These are phyloP conservation scores for Theocolax elegans DNA, from an alignment of 1,140 invertebrate species.

Conservation along the genomic window DNA sequence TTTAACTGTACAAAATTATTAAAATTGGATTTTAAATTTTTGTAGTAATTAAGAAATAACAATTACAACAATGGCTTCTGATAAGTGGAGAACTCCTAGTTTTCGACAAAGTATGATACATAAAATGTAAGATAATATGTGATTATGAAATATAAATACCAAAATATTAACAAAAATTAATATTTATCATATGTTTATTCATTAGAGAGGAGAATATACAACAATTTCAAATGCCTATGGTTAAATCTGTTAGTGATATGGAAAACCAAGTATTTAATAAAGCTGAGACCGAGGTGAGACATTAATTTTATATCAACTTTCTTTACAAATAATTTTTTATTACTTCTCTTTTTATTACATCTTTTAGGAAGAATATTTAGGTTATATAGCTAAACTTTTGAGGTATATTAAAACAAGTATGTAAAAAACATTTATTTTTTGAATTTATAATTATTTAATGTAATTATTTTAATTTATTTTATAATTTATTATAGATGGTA, in stretches of 20 bases:
- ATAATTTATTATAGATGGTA: not conserved
- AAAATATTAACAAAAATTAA: no score
- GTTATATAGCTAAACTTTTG: slow-evolving; percentile 87
- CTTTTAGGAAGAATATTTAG: slow-evolving; percentile 84
- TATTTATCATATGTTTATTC: slow-evolving; percentile 39
- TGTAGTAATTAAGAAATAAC: no score
- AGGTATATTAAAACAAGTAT: slow-evolving; percentile 88
- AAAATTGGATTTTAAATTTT: no score
- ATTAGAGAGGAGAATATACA: slow-evolving; percentile 90
- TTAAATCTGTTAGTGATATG: slow-evolving; percentile 88
- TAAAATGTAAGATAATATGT: slow-evolving; percentile 86
- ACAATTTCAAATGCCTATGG: slow-evolving; percentile 80
- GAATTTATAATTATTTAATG: not conserved
- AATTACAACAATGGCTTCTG: slow-evolving; percentile 54
- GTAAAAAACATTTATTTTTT: slow-evolving; percentile 39
- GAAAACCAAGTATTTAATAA: slow-evolving; percentile 93
- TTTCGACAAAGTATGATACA: slow-evolving; percentile 81
- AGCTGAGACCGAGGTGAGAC: slow-evolving; percentile 79
- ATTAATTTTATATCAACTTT: no score
- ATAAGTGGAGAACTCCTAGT: slow-evolving; percentile 74
- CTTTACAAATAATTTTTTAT: slow-evolving; percentile 31
- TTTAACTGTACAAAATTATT: no score
- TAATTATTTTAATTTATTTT: slow-evolving; percentile 4
- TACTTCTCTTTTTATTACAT: slow-evolving; percentile 15
- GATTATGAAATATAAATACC: no score